These are phyloP conservation scores for Ochotona princeps DNA, from an alignment of 2,113 vertebrate genomes.

Conservation along the genomic window DNA sequence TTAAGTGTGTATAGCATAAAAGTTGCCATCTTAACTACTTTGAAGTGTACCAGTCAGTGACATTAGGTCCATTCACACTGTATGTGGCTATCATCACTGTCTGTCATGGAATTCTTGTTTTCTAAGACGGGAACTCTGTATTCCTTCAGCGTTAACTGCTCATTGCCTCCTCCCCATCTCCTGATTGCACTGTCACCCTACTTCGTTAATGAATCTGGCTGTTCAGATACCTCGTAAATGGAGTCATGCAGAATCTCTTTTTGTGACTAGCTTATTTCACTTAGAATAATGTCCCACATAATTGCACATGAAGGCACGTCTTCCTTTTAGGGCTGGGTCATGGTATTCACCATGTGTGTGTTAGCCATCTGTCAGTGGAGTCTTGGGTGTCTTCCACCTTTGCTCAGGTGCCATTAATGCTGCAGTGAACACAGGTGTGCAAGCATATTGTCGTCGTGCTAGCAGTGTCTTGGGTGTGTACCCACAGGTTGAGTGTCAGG, in stretches of 20 bases:
- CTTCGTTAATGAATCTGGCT: background rate
- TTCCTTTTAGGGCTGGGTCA: background rate
- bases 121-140: background rate
- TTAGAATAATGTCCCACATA: background rate
- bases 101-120: background rate
- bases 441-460: background rate
- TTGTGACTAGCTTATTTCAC: background rate
- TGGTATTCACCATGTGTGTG: no score
- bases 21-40: background rate
- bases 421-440: fast-evolving
- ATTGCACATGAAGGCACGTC: background rate
- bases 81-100: no score
- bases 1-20: background rate
- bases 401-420: background rate
- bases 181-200: background rate
- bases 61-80: background rate
- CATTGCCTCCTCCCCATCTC: background rate
- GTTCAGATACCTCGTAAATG: background rate
- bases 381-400: background rate
- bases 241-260: background rate
- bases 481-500: background rate
- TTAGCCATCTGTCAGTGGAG: background rate
- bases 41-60: background rate
- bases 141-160: background rate
- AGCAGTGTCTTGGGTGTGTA: background rate